Evolutionary conservation across 2,797 vertebrate species (phyloP), one percentile per base, ranked within the genome.

Genomic region (Anabacerthia variegaticeps): DNA sequence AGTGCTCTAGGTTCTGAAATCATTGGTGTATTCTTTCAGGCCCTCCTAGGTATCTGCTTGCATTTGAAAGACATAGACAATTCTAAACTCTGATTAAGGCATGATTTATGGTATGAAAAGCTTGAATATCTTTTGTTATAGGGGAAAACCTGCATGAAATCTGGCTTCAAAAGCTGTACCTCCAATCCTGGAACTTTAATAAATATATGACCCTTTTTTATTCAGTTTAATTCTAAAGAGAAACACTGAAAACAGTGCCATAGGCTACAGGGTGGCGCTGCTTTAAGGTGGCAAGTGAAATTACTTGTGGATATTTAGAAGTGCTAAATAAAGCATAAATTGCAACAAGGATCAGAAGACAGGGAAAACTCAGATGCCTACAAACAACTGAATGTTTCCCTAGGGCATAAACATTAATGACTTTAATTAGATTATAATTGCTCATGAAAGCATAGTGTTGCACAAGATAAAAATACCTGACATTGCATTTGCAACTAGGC

Each of bases 391-490:
- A 96, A n/a, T 84, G 71, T 96, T 96, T 97, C 96, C 78, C 97
- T 86, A 73, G 93, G 92, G 96, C 95, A 91, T 93, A 97, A 97
- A 96, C 96, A 97, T 97, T 96, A 97, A 95, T 95, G 94, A 58
- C 85, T 97, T 97, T 97, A 97, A 97, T 97, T 97, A 97, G 93
- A 87, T 97, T 94, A 89, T 97, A 97, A 98, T 96, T 97, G 93
- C 92, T 96, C 36, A 14, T 93, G 92, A 95, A 92, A 95, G 95
- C 77, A 41, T 72, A 91, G 80, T 93, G 91, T 97, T 88, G 68
- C 69, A 58, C 71, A 82, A 92, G 90, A 96, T 96, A 95, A 96
- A 97, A 97, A 97, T 89, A 95, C 88, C 86, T 96, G 94, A 91
- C 79, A 90, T 65, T 85, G 79, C 56, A 54, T 69, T 92, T 92